These are phyloP conservation scores for Colistium nudipinnis DNA, from an alignment of 2,113 vertebrate species.

Conservation along the genomic window DNA sequence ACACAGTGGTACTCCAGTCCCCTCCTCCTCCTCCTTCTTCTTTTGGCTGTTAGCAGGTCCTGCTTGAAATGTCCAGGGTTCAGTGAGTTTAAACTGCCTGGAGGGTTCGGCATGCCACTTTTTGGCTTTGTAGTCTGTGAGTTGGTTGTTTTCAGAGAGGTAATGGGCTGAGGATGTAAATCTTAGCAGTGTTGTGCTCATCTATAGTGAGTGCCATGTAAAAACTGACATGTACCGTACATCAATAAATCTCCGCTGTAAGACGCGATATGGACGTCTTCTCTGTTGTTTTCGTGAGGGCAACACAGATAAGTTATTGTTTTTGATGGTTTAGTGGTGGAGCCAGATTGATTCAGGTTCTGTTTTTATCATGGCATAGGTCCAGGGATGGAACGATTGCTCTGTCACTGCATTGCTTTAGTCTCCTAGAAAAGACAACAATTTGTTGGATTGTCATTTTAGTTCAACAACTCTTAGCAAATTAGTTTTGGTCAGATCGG, in stretches of 20 bases:
- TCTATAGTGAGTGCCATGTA: conserved; percentile 5
- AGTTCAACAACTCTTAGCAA: too few species aligned
- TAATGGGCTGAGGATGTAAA: conserved; percentile 17
- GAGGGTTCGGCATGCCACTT: conserved; percentile 18
- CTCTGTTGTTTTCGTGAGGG: conserved; percentile 16
- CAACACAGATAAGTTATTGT: background rate
- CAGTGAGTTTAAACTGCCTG: conserved; percentile 52
- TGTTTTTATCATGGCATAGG: background rate
- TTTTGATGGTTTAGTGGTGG: conserved; percentile 1
- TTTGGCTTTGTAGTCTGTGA: conserved; percentile 51
- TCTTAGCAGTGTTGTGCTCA: conserved; percentile 18
- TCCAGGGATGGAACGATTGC: background rate
- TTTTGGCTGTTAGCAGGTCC: conserved; percentile 1
- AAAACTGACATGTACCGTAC: conserved; percentile 26
- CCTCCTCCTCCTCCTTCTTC: conserved; percentile 10
- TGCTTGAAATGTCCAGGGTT: conserved; percentile 46
- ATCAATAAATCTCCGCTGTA: conserved; percentile 21
- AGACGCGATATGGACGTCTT: background rate
- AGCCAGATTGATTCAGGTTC: background rate
- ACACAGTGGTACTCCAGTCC: conserved; percentile 11
- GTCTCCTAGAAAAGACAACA: too few species aligned
- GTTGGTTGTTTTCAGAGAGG: conserved; percentile 41
- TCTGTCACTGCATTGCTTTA: background rate
- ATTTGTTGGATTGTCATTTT: too few species aligned
- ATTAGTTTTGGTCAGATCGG: too few species aligned